Base-by-base conservation (phyloP, 2,888 invertebrate species). In the Nemurella pictetii region DNA sequence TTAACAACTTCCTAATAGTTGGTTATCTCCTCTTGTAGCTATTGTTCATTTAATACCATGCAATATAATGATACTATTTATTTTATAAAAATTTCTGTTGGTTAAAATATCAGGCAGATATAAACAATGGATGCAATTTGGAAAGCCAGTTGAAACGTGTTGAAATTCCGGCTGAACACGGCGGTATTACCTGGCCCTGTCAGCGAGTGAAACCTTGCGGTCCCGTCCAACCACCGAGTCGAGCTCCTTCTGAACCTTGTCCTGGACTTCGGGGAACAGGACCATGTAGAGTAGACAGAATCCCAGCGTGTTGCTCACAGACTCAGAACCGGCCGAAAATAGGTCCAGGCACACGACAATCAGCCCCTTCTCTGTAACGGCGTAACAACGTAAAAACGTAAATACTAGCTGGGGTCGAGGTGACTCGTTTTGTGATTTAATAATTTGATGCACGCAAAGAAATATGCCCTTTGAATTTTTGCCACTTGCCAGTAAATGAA, bases 241-340 rank as follows among this genome's bases (percentile, higher is more conserved):
- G 12, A 88, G 78, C 84, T 87, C 87, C 7, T 75, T 84, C 77
- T 87, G 87, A 30, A 87, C 85, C 84, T 86, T 85, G 0, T 27
- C 82, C 87, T 85, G 87, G 15, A 86, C 86, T 20, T 87, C 84
- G 7, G 87, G 88, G 85, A 87, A 81, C 3, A 85, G 75, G 73
- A 87, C 84, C 86, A 87, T 85, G 86, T 87, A 87, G 77, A 87
- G 29, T 12, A 88, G 74, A 29, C 85, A 78, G 80, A 87, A 87
- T 30, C 86, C 84, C 0, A 87, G 84, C 15, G 86, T 86, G 85
- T 87, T 87, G 82, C 84, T 83, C 7, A 85, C 84, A 26, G 87
- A 86, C 20, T 88, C 88, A 26, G 86, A 85, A 20, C 87, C 88
- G 28, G 88, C 87, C 26, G 73, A 28, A 75, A 87, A 87, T n/a